Evolutionary conservation across 2,888 invertebrate species (phyloP).

Genomic region (Cosmopolites sordidus): DNA sequence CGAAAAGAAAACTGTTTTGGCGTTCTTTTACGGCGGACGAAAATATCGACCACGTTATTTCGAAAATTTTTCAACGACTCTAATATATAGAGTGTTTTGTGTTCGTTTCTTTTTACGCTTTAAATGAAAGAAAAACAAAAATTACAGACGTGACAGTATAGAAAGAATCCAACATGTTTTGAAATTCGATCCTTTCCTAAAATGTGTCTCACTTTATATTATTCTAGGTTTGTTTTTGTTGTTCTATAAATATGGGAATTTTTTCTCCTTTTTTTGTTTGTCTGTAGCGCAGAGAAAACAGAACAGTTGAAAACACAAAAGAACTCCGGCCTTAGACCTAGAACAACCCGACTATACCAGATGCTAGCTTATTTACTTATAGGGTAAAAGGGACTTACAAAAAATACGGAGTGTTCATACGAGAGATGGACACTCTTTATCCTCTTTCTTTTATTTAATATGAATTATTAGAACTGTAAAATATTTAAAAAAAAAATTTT

Average conservation of each 20-base stretch:
- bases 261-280: conserved; percentile 22
- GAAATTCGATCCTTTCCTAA: conserved; percentile 21
- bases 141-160: conserved; percentile 16
- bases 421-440: no score
- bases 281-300: conserved; percentile 23
- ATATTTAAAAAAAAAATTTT: no score
- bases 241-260: conserved; percentile 26
- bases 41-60: no score
- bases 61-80: no score
- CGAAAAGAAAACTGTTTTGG: no score
- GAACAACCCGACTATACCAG: conserved; percentile 21
- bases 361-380: conserved; percentile 25
- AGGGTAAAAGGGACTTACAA: conserved; percentile 21
- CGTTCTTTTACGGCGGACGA: no score
- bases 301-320: conserved; percentile 23
- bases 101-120: background rate
- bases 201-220: conserved; percentile 25
- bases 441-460: no score
- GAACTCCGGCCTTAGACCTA: conserved; percentile 7
- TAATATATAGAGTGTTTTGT: background rate
- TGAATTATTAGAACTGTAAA: no score
- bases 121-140: conserved; percentile 15
- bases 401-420: no score
- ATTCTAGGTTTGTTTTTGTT: conserved; percentile 27
- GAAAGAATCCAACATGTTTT: conserved; percentile 17